A percentile compares a stretch with the other conserved stretches of the same genome.
Evolutionary conservation across 2,113 vertebrate species (phyloP).

Genomic region (Myocastor coypus): DNA sequence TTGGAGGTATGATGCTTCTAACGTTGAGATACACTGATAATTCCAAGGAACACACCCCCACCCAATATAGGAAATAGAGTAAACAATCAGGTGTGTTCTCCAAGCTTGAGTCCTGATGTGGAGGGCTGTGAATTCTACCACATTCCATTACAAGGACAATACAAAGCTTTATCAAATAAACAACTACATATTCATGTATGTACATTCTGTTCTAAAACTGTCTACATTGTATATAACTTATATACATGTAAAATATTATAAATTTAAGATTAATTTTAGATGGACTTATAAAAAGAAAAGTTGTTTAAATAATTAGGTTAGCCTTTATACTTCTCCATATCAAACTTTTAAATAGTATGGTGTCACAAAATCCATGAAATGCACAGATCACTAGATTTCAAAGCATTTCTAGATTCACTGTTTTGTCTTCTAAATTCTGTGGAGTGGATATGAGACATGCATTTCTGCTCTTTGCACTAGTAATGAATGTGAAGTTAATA

Average conservation of each 20-base stretch:
- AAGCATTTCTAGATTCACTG: not conserved
- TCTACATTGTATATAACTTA: not conserved
- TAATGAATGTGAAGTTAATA: not conserved
- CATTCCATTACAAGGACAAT: not conserved
- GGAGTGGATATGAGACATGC: not conserved
- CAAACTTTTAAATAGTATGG: not conserved
- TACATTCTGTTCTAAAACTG: not conserved
- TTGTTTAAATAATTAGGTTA: constrained; percentile 6
- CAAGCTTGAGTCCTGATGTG: constrained; percentile 25
- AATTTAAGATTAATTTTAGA: constrained; percentile 13
- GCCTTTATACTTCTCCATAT: not conserved
- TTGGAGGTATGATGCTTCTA: constrained; percentile 64
- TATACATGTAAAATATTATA: not conserved
- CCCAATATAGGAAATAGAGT: not conserved
- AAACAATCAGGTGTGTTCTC: not conserved
- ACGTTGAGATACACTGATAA: constrained; percentile 69
- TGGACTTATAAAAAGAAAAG: not conserved
- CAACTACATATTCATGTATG: not conserved
- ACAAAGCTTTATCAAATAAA: not conserved
- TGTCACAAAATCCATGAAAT: not conserved
- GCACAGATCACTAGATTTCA: not conserved
- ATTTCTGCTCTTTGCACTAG: not conserved
- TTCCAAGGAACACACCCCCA: not conserved
- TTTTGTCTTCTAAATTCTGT: not conserved
- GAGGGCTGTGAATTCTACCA: not conserved